These are phyloP conservation scores for Acipenser oxyrinchus DNA, from an alignment of 2,797 vertebrate genomes.

Conservation along the genomic window DNA sequence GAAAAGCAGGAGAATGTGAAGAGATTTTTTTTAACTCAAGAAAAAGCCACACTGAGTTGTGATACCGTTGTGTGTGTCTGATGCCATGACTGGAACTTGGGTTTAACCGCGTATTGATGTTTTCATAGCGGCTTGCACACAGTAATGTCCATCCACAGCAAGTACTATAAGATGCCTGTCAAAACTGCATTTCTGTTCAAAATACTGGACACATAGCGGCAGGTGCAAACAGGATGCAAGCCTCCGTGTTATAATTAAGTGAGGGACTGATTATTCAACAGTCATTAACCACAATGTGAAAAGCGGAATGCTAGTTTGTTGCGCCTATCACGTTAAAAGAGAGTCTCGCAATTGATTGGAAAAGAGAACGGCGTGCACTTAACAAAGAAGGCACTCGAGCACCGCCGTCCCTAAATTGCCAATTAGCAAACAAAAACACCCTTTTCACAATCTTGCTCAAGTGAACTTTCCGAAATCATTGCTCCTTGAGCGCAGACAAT, in stretches of 20 bases:
- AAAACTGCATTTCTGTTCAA: no score
- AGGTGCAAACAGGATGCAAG: constrained; percentile 13
- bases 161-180: no score
- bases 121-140: no score
- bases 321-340: constrained; percentile 9
- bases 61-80: no score
- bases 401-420: constrained; percentile 1
- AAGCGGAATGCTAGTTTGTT: constrained; percentile 5
- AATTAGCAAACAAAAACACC: constrained; percentile 14
- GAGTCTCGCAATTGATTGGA: neutral
- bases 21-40: no score
- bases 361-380: neutral
- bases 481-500: constrained; percentile 7
- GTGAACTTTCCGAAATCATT: constrained; percentile 5
- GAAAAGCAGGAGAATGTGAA: no score
- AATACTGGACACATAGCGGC: neutral
- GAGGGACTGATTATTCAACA: constrained; percentile 5
- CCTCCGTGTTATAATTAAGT: constrained; percentile 3
- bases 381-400: neutral
- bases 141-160: no score
- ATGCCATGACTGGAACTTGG: no score
- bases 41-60: no score
- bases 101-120: no score
- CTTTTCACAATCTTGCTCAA: constrained; percentile 7
- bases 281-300: constrained; percentile 2